A percentile compares a stretch with the other conserved stretches of the same genome.
These are phyloP conservation scores for Melanotaenia pygmaea DNA, from an alignment of 2,797 vertebrate genomes.

Conservation along the genomic window DNA sequence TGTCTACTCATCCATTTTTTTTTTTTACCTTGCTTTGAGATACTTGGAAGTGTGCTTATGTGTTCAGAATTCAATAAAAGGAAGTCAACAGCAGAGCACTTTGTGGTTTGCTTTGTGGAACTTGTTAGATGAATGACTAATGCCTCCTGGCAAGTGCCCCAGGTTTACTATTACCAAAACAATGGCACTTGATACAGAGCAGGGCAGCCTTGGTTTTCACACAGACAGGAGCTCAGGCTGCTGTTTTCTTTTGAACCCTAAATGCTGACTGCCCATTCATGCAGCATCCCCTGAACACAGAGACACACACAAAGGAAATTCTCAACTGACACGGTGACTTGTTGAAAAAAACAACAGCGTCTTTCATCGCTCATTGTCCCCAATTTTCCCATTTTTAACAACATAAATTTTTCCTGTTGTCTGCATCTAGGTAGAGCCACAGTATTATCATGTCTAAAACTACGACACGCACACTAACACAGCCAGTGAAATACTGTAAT, in stretches of 20 bases:
- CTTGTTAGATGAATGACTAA: conserved; percentile 80
- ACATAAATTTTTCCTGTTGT: conserved; percentile 36
- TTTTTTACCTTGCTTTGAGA: conserved; percentile 42
- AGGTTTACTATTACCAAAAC: conserved; percentile 82
- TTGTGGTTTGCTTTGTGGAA: conserved; percentile 80
- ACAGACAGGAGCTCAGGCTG: conserved; percentile 68
- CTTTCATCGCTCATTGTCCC: conserved; percentile 66
- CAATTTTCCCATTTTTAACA: conserved; percentile 54
- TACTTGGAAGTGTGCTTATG: conserved; percentile 65
- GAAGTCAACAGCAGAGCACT: conserved; percentile 75
- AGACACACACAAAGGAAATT: conserved; percentile 66
- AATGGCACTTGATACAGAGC: conserved; percentile 78
- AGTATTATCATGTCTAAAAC: conserved; percentile 21
- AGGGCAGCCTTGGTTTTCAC: conserved; percentile 75
- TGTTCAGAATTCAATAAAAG: conserved; percentile 76
- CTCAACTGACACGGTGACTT: conserved; percentile 65
- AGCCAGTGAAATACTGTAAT: conserved; percentile 28
- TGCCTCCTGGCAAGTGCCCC: conserved; percentile 79
- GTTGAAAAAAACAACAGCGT: conserved; percentile 53
- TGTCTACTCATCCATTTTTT: conserved; percentile 51
- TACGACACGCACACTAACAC: conserved; percentile 1
- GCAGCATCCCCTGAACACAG: conserved; percentile 63
- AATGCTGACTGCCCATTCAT: conserved; percentile 75
- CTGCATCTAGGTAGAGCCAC: conserved; percentile 3
- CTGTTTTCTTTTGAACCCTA: conserved; percentile 74